Evolutionary conservation across 2,797 vertebrate genomes (phyloP).

Genomic region (Chanos chanos): DNA sequence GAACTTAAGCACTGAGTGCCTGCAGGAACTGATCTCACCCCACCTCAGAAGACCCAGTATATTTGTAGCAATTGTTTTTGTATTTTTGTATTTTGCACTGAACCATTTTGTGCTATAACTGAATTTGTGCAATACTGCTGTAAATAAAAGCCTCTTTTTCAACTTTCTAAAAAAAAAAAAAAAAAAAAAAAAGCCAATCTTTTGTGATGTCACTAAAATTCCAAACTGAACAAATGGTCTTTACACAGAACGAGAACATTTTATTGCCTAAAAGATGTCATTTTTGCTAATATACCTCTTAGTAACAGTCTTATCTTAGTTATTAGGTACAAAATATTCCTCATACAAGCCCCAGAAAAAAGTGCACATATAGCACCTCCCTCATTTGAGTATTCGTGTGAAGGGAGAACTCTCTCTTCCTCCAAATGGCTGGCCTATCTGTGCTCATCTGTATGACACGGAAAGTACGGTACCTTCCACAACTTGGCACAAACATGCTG

Average conservation of each 20-base stretch:
- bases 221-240: too few relatives aligned
- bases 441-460: slow-evolving; percentile 49
- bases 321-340: not conserved
- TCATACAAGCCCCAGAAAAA: not conserved
- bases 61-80: slow-evolving; percentile 84
- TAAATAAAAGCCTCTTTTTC: slow-evolving; percentile 77
- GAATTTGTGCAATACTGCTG: slow-evolving; percentile 87
- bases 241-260: too few relatives aligned
- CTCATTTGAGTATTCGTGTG: slow-evolving; percentile 13
- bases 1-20: slow-evolving; percentile 56
- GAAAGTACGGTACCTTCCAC: slow-evolving; percentile 70
- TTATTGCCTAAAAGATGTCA: too few relatives aligned
- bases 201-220: too few relatives aligned
- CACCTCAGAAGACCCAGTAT: slow-evolving; percentile 82
- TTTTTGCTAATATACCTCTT: too few relatives aligned
- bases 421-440: slow-evolving; percentile 32
- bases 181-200: too few relatives aligned
- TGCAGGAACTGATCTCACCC: slow-evolving; percentile 60
- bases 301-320: too few relatives aligned
- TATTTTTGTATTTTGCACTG: slow-evolving; percentile 84
- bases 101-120: slow-evolving; percentile 78
- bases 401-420: slow-evolving; percentile 39
- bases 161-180: slow-evolving; percentile 55
- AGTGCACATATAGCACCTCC: not conserved
- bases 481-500: slow-evolving; percentile 55